These are phyloP conservation scores for Fragariocoptes setiger DNA, from an alignment of 1,140 invertebrate species.

Conservation along the genomic window DNA sequence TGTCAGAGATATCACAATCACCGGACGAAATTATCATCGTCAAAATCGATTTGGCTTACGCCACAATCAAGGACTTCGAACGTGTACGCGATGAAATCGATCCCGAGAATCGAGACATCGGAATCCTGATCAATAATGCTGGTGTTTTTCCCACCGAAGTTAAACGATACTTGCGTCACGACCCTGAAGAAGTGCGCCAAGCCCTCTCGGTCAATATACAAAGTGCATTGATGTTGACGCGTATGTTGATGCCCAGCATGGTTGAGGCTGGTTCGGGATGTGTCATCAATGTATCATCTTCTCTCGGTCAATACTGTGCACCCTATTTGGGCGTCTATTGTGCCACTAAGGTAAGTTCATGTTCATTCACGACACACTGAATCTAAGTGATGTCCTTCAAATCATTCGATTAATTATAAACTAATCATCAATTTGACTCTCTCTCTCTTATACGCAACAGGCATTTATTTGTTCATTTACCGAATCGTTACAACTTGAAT, in stretches of 20 bases:
- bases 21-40: not conserved
- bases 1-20: not conserved
- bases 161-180: not conserved
- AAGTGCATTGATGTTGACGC: not conserved
- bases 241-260: constrained; percentile 4
- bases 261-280: constrained; percentile 1
- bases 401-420: no score
- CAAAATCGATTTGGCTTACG: not conserved
- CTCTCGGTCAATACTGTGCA: not conserved
- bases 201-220: constrained; percentile 1
- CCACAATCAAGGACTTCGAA: not conserved
- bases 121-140: constrained; percentile 7
- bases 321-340: not conserved
- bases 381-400: no score
- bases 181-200: not conserved
- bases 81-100: constrained; percentile 2
- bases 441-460: no score
- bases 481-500: not conserved
- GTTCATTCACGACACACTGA: no score
- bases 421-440: no score
- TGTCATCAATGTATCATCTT: constrained; percentile 4
- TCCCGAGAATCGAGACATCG: constrained; percentile 6
- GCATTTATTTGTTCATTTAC: not conserved
- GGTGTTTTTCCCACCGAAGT: not conserved
- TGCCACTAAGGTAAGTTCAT: not conserved